phyloP scores from a whole-genome alignment of 1,140 invertebrate genomes.

The Drosophila albomicans region DNA sequence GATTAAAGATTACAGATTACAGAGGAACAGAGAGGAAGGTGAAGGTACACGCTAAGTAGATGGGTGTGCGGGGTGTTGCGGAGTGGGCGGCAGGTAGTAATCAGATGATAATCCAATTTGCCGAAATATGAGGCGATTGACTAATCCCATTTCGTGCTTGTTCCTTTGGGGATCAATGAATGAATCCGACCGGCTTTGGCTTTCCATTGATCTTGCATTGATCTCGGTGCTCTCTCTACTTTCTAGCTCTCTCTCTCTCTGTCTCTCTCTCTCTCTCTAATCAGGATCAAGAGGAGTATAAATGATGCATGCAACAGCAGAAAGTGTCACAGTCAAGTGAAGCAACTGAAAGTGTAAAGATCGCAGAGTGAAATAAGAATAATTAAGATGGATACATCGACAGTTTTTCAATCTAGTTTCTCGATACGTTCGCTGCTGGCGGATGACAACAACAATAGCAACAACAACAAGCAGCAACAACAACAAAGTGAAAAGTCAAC shows the following conservation, averaged over 20 bases:
- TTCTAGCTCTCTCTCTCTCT: too few relatives aligned
- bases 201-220: constrained; percentile 65
- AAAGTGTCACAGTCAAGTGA: constrained; percentile 5
- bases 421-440: constrained; percentile 61
- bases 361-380: not conserved
- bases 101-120: constrained; percentile 55
- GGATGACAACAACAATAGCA: not conserved
- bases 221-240: too few relatives aligned
- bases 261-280: not conserved
- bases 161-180: constrained; percentile 65
- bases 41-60: not conserved
- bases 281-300: constrained; percentile 40
- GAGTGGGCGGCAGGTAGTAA: constrained; percentile 47
- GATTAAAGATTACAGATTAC: not conserved
- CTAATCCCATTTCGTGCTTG: constrained; percentile 51
- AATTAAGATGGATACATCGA: constrained; percentile 46
- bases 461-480: too few relatives aligned
- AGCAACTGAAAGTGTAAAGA: constrained; percentile 1
- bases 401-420: constrained; percentile 66
- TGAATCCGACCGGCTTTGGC: constrained; percentile 70
- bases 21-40: too few relatives aligned
- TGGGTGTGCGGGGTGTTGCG: not conserved
- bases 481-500: not conserved
- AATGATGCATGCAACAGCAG: not conserved
- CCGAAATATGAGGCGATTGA: constrained; percentile 12